These are phyloP conservation scores for Mastomys natalensis DNA, from an alignment of 2,113 vertebrate genomes.

Conservation along the genomic window DNA sequence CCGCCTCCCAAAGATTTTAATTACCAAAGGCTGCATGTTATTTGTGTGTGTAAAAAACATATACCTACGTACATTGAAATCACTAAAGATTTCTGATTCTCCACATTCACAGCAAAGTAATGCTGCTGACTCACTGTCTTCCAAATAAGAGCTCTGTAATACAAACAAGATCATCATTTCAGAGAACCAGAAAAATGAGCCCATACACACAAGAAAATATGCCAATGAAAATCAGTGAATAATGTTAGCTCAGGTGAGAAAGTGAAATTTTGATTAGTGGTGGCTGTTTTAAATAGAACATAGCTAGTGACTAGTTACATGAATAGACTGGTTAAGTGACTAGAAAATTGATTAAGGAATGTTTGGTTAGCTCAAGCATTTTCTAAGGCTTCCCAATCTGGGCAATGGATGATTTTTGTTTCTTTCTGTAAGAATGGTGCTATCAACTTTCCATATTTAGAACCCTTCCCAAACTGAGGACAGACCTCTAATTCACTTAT, in stretches of 20 bases:
- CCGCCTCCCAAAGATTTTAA: slow-evolving; percentile 27
- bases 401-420: neutral
- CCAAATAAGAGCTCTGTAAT: slow-evolving; percentile 83
- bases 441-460: slow-evolving; percentile 14
- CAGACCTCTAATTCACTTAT: slow-evolving; percentile 42
- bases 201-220: slow-evolving; percentile 52
- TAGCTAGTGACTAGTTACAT: slow-evolving; percentile 16
- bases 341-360: slow-evolving; percentile 32
- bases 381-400: slow-evolving; percentile 57
- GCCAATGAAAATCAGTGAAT: slow-evolving; percentile 65
- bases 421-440: slow-evolving; percentile 31
- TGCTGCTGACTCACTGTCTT: slow-evolving; percentile 82
- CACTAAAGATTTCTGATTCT: slow-evolving; percentile 83
- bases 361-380: slow-evolving; percentile 61
- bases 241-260: slow-evolving; percentile 70
- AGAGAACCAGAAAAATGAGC: slow-evolving; percentile 55
- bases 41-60: slow-evolving; percentile 61
- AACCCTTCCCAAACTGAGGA: neutral
- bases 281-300: slow-evolving; percentile 52
- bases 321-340: neutral
- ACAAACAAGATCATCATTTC: slow-evolving; percentile 80
- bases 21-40: slow-evolving; percentile 50
- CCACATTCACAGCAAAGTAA: slow-evolving; percentile 82
- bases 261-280: slow-evolving; percentile 61
- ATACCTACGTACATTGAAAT: slow-evolving; percentile 83